phyloP scores from a whole-genome alignment of 2,888 invertebrate species.

The Leucozona laternaria region DNA sequence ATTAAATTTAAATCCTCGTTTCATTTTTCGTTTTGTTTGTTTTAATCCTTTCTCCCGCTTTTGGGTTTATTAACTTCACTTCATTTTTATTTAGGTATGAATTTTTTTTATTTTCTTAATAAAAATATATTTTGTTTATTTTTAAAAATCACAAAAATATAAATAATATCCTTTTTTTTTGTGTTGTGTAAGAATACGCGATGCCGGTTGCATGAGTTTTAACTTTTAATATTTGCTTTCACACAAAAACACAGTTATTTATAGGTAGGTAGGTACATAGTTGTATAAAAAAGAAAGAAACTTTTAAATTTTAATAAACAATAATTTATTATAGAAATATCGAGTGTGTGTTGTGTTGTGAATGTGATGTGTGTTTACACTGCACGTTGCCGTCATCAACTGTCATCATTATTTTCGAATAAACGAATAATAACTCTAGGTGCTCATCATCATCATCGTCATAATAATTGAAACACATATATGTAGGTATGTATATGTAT shows the following conservation, averaged over 20 bases:
- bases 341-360: constrained; percentile 41
- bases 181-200: constrained; percentile 50
- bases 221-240: constrained; percentile 35
- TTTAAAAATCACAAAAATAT: constrained; percentile 49
- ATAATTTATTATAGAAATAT: constrained; percentile 24
- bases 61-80: constrained; percentile 56
- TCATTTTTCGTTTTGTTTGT: constrained; percentile 54
- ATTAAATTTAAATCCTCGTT: constrained; percentile 51
- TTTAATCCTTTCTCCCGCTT: constrained; percentile 53
- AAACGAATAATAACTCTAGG: constrained; percentile 77
- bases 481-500: constrained; percentile 54
- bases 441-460: constrained; percentile 76
- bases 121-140: constrained; percentile 30
- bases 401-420: constrained; percentile 79
- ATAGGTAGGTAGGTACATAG: neutral
- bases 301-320: constrained; percentile 44
- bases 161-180: constrained; percentile 47
- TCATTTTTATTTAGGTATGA: constrained; percentile 1
- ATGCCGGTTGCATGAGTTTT: constrained; percentile 59
- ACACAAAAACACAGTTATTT: constrained; percentile 19
- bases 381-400: constrained; percentile 79
- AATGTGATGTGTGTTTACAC: constrained; percentile 77
- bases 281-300: constrained; percentile 7
- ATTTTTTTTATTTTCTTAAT: constrained; percentile 25
- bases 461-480: constrained; percentile 74